Evolutionary conservation across 2,113 vertebrate genomes (phyloP).

Genomic region (Catharus fuscescens): DNA sequence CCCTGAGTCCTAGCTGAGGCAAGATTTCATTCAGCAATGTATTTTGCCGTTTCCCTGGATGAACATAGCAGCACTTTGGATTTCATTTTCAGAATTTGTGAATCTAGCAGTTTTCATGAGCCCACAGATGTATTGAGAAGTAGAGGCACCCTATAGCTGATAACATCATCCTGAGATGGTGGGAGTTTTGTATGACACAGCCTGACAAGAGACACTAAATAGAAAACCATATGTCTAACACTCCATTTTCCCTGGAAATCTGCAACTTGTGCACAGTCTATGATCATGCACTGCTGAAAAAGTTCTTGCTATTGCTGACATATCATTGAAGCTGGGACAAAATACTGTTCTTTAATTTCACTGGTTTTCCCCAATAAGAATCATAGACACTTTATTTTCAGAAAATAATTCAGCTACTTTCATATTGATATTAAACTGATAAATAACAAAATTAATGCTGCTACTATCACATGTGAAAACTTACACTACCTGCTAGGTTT

Average conservation of each 20-base stretch:
- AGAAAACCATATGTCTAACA: not conserved
- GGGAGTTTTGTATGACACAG: not conserved
- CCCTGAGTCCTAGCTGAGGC: not conserved
- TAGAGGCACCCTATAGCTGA: not conserved
- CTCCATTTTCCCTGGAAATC: slow-evolving; percentile 38
- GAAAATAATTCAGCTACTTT: not conserved
- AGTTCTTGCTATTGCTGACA: not conserved
- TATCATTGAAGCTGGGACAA: not conserved
- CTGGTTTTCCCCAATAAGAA: not conserved
- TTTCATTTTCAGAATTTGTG: slow-evolving; percentile 20
- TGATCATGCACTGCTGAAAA: not conserved
- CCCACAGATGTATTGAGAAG: not conserved
- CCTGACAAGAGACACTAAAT: slow-evolving; percentile 30
- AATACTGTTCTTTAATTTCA: not conserved
- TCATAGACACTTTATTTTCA: not conserved
- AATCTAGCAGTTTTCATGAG: not conserved
- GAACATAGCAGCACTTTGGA: not conserved
- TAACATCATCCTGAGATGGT: not conserved
- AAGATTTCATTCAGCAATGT: not conserved
- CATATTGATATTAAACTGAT: not conserved
- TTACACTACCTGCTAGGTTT: not conserved
- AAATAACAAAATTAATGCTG: not conserved
- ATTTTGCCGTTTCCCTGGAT: not conserved
- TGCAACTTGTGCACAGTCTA: not conserved
- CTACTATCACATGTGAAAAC: not conserved